These are phyloP conservation scores for Lathronympha strigana DNA, from an alignment of 2,888 invertebrate genomes.

Conservation along the genomic window DNA sequence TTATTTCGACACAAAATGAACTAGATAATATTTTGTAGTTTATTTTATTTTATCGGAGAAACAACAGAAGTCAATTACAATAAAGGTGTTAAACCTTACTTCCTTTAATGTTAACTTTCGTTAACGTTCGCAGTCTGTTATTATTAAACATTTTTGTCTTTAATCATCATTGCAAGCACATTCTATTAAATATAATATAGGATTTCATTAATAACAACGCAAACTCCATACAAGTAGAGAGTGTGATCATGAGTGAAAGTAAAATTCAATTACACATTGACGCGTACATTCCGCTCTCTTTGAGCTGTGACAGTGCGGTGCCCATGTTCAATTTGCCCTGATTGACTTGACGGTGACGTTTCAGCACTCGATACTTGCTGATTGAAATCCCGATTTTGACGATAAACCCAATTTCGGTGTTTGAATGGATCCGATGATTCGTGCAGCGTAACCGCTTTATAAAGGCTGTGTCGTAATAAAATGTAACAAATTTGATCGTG, in stretches of 20 bases:
- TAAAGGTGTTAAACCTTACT: no score
- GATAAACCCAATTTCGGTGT: slow-evolving; percentile 67
- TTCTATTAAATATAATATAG: no score
- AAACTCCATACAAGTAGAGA: slow-evolving; percentile 30
- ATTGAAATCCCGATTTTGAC: slow-evolving; percentile 68
- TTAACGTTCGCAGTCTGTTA: no score
- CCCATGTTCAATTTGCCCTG: slow-evolving; percentile 71
- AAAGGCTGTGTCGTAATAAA: slow-evolving; percentile 3
- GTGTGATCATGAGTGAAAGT: no score
- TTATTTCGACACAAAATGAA: no score
- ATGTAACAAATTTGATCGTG: neutral
- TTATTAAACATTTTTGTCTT: no score
- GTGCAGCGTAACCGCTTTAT: slow-evolving; percentile 32
- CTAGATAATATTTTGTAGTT: no score
- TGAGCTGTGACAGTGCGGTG: slow-evolving; percentile 58
- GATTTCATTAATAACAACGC: slow-evolving; percentile 25
- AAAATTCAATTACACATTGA: slow-evolving; percentile 44
- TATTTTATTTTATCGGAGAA: no score
- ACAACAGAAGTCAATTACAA: no score
- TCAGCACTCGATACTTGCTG: slow-evolving; percentile 64
- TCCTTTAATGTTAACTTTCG: no score
- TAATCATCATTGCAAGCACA: no score
- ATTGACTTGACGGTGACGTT: slow-evolving; percentile 67
- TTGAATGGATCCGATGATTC: slow-evolving; percentile 46
- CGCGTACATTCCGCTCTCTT: slow-evolving; percentile 48